Evolutionary conservation across 2,888 invertebrate genomes (phyloP), one percentile per base, ranked within the genome.

Genomic region (Melieria omissa): DNA sequence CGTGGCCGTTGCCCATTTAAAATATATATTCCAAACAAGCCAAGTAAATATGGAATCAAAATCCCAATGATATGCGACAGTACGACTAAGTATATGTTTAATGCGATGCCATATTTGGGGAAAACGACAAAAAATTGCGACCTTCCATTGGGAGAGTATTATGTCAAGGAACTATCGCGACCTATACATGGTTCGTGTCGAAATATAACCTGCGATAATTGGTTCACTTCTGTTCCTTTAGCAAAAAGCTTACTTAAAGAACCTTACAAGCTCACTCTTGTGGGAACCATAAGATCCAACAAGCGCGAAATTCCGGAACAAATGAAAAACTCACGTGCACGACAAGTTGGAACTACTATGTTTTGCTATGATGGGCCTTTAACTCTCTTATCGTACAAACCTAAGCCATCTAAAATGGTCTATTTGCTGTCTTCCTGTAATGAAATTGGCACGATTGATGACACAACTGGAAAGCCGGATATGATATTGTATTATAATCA

Each of bases 181-280:
- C n/a, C n/a, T n/a, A n/a, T n/a, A n/a, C n/a, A 42, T 62, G 62
- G 71, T 42, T 58, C 65, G 46, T 63, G 52, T 46, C 57, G 72
- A 52, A 65, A 55, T 46, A 63, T 62, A 54, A 57, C 71, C 12
- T 67, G 66, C 63, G 71, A 71, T 60, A 73, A 73, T 46, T 72
- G 72, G 70, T 72, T 72, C 63, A 66, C 71, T 6, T 69, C 70
- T 45, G 61, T 72, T 65, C 67, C 66, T 3, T 65, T 63, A n/a
- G n/a, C n/a, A n/a, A n/a, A n/a, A n/a, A n/a, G n/a, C n/a, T n/a
- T n/a, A n/a, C n/a, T n/a, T n/a, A n/a, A n/a, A n/a, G n/a, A n/a
- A n/a, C n/a, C n/a, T n/a, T n/a, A n/a, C n/a, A n/a, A n/a, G n/a
- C n/a, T n/a, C n/a, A n/a, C n/a, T n/a, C n/a, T n/a, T n/a, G n/a